Evolutionary conservation across 2,888 invertebrate species (phyloP).

Genomic region (Meghimatium bilineatum): DNA sequence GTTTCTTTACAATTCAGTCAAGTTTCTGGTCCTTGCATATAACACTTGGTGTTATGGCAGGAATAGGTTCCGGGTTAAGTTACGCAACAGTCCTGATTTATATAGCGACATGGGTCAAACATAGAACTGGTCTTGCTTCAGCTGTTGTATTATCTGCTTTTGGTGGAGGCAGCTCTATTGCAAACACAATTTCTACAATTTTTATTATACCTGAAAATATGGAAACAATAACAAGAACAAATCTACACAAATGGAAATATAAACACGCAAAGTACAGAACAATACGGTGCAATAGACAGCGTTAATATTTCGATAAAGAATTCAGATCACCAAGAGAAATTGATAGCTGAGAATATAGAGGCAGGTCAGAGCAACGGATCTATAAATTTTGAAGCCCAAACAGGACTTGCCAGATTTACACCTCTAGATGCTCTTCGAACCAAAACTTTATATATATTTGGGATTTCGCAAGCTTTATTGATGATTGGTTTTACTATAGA

Average conservation of each 20-base stretch:
- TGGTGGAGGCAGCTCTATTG: background rate
- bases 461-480: background rate
- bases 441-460: no score
- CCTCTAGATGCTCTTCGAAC: background rate
- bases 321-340: background rate
- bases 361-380: no score
- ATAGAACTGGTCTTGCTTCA: slow-evolving; percentile 1
- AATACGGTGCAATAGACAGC: background rate
- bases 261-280: background rate
- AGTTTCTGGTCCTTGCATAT: no score
- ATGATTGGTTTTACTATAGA: no score
- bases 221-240: background rate
- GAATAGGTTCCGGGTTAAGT: background rate
- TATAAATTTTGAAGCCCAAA: no score
- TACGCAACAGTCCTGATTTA: background rate
- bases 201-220: slow-evolving; percentile 14
- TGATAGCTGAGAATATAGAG: no score
- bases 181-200: background rate
- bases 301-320: background rate
- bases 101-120: background rate
- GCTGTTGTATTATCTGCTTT: slow-evolving; percentile 1
- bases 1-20: slow-evolving; percentile 5
- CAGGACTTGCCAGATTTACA: background rate
- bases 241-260: background rate
- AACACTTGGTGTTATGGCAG: no score